These are phyloP conservation scores for Sphaerodactylus townsendi DNA, from an alignment of 2,113 vertebrate species.

Conservation along the genomic window DNA sequence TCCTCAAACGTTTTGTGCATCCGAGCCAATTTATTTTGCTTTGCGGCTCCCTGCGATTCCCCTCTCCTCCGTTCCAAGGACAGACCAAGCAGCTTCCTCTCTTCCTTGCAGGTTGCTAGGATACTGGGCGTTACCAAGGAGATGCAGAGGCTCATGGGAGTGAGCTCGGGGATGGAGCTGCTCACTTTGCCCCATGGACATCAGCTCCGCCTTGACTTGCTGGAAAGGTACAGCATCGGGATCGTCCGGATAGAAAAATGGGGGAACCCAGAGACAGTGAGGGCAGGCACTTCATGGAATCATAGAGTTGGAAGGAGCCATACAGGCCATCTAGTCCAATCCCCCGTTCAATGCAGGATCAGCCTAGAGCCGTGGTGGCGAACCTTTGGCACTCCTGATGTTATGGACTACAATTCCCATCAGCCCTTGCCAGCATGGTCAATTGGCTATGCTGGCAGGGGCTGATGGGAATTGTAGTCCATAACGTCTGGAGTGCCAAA, in stretches of 20 bases:
- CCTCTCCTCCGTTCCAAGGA: constrained; percentile 48
- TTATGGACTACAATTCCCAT: no score
- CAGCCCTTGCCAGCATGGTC: no score
- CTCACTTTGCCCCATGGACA: constrained; percentile 96
- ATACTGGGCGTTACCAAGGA: constrained; percentile 92
- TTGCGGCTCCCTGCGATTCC: not conserved
- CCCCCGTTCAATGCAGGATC: no score
- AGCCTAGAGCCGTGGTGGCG: no score
- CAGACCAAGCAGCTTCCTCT: constrained; percentile 65
- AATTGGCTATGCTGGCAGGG: no score
- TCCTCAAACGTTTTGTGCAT: not conserved
- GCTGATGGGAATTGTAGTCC: no score
- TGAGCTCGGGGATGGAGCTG: constrained; percentile 94
- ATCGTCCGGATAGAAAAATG: rapidly evolving
- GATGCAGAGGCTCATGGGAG: constrained; percentile 96
- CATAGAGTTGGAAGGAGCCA: no score
- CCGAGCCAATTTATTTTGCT: not conserved
- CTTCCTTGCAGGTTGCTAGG: constrained; percentile 88
- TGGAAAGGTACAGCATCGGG: constrained; percentile 86
- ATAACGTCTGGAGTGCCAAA: no score
- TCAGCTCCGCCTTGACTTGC: constrained; percentile 93
- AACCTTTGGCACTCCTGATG: no score
- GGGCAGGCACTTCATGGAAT: not conserved
- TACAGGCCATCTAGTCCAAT: no score
- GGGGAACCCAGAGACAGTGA: not conserved